Base-by-base conservation (phyloP, 1,140 invertebrate genomes). In the Pemphigus obesinymphae region DNA sequence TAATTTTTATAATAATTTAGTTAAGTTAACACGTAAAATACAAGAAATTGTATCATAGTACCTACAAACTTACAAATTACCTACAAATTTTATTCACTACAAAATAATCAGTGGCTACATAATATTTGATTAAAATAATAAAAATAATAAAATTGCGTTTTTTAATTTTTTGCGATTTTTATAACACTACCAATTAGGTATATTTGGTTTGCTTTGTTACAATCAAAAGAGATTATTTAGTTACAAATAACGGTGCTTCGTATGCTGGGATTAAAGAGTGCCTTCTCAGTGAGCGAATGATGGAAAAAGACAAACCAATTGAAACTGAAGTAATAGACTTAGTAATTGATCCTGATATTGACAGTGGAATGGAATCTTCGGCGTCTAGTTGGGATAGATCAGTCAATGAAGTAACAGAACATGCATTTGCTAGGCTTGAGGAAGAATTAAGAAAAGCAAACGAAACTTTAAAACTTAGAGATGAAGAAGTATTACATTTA, bases 401-500 rank as follows among this genome's bases (percentile, higher is more conserved):
- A 31, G 89, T 91, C 82, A 89, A 89, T 1, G 90, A 91, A 82
- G 90, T 89, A 2, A 91, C 91, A 84, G 91, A 92, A 78, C 89
- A 90, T 68, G 89, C 91, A 0, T 89, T 91, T 82, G 85, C 88
- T 0, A 88, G 90, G 76, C 86, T 92, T 15, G 89, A 92, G 84
- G 89, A 91, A 53, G 92, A 93, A 85, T 88, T 94, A 40, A 89
- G 87, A 63, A 90, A 89, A 82, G 92, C 92, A 48, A 90, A 92
- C 84, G 88, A 90, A 84, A 91, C 93, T 84, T 86, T 95, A 53
- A 91, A 91, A 84, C 86, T 92, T 13, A 92, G 91, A 82, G 92
- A 94, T 85, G 92, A 93, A 83, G 93, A 95, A 86, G 91, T 94
- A 53, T 88, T 88, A 2, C 89, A 91, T 86, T 87, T 95, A 34